Conservation (phyloP, 1,140 invertebrate species). For the Arctopsyche grandis region DNA sequence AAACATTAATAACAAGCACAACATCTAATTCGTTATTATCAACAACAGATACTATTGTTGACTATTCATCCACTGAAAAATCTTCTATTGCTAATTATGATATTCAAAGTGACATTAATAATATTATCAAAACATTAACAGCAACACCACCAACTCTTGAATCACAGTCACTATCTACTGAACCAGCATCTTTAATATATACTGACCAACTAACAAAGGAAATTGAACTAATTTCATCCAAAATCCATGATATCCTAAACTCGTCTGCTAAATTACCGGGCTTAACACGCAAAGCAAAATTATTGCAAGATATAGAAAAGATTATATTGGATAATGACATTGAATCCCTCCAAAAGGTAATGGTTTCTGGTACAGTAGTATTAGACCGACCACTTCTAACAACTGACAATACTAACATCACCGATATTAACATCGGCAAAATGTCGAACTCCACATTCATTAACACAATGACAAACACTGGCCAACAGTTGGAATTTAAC, state of each 20-base stretch:
- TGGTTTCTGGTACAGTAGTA: conserved; percentile 25
- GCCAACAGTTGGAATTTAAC: neutral
- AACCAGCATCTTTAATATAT: conserved; percentile 10
- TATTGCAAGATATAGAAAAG: conserved; percentile 66
- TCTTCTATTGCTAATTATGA: neutral
- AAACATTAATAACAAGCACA: conserved; percentile 17
- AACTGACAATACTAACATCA: conserved; percentile 9
- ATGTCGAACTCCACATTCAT: neutral
- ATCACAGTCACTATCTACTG: conserved; percentile 5
- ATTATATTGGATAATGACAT: conserved; percentile 62
- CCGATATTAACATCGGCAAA: neutral
- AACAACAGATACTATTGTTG: conserved; percentile 16
- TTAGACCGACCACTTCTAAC: neutral
- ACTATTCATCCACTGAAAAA: neutral
- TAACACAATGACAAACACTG: neutral
- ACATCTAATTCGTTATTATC: conserved; percentile 16
- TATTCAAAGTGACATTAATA: neutral
- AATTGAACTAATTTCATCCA: conserved; percentile 9
- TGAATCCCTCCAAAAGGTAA: conserved; percentile 45
- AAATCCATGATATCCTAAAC: neutral
- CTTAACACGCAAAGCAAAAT: conserved; percentile 63
- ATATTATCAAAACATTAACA: conserved; percentile 6
- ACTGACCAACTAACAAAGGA: conserved; percentile 40
- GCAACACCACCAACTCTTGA: conserved; percentile 18
- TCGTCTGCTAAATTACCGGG: conserved; percentile 46